Evolutionary conservation across 2,113 vertebrate species (phyloP), one percentile per base, ranked within the genome.

Genomic region (Siniperca chuatsi): DNA sequence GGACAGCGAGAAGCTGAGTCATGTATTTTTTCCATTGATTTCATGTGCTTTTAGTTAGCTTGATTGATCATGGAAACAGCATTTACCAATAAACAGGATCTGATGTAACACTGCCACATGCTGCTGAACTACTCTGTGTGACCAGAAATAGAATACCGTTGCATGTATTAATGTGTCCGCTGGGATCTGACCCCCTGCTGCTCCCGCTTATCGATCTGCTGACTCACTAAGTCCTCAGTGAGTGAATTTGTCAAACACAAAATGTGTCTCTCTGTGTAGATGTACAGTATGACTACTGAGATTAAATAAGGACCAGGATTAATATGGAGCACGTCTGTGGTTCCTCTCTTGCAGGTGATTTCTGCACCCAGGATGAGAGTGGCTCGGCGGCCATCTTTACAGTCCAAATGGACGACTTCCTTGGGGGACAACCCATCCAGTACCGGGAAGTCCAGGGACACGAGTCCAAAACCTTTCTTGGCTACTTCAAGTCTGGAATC

Each of bases 361-460:
- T 93, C 35, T 99, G 98, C 95, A 97, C 94, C 20, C 98, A 99
- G 93, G 98, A 99, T 81, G 98, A 99, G 94, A 98, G 97, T 0
- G 98, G 98, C 25, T 96, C 98, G 0, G 98, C 98, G 0, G 98
- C 98, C 90, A 98, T 99, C 87, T 99, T 99, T 88, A 98, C 98
- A 0, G 96, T 99, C 64, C 98, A 99, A 92, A 95, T 99, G 97
- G 98, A 99, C 0, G 98, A 99, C 81, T 95, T 97, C 93, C 97
- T 99, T 29, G 96, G 97, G 0, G 98, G 98, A 4, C 97, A 94
- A 84, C 97, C 98, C 1, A 95, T 99, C 87, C 98, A 99, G 95
- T 97, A 98, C 87, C 97, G 98, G 0, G 98, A 99, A 89, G 97
- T 97, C 76, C 98, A 99, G 92, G 97, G 97, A 46, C 89, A 97